Evolutionary conservation across 2,797 vertebrate genomes (phyloP).

Genomic region (Phrynocephalus vlangalii): DNA sequence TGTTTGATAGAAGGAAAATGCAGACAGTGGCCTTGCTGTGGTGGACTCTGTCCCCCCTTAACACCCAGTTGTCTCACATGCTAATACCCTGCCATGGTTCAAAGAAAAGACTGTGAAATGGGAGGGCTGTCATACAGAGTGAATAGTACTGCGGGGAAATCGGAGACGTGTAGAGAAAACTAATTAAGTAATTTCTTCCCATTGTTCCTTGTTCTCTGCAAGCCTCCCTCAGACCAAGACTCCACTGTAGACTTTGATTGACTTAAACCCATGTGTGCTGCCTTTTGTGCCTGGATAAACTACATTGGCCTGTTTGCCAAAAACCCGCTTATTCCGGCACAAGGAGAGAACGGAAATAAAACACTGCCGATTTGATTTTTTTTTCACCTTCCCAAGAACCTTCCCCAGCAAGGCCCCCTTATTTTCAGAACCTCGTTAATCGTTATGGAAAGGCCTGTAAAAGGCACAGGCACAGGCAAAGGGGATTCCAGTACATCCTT

Average conservation of each 20-base stretch:
- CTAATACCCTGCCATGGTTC: conserved; percentile 46
- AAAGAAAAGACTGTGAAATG: conserved; percentile 54
- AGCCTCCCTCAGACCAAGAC: conserved; percentile 48
- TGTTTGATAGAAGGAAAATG: conserved; percentile 8
- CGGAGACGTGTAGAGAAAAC: conserved; percentile 53
- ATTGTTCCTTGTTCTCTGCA: conserved; percentile 21
- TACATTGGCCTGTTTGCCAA: conserved; percentile 20
- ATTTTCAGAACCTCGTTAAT: not conserved
- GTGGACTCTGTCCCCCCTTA: conserved; percentile 32
- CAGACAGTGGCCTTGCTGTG: conserved; percentile 2
- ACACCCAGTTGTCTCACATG: conserved; percentile 35
- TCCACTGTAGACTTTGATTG: conserved; percentile 9
- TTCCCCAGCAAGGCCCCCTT: not conserved
- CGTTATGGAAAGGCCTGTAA: not conserved
- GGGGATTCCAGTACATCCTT: not conserved
- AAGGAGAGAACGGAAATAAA: not conserved
- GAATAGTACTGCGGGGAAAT: conserved; percentile 56
- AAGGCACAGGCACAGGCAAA: not conserved
- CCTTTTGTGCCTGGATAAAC: conserved; percentile 33
- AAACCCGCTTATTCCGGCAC: not conserved
- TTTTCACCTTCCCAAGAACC: no score
- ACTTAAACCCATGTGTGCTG: not conserved
- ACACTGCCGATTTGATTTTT: not conserved
- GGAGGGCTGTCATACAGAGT: conserved; percentile 48
- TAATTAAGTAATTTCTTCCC: conserved; percentile 44